Evolutionary conservation across 92 coral and sea anemone genomes (phyloP).

Genomic region (Porites divaricata): DNA sequence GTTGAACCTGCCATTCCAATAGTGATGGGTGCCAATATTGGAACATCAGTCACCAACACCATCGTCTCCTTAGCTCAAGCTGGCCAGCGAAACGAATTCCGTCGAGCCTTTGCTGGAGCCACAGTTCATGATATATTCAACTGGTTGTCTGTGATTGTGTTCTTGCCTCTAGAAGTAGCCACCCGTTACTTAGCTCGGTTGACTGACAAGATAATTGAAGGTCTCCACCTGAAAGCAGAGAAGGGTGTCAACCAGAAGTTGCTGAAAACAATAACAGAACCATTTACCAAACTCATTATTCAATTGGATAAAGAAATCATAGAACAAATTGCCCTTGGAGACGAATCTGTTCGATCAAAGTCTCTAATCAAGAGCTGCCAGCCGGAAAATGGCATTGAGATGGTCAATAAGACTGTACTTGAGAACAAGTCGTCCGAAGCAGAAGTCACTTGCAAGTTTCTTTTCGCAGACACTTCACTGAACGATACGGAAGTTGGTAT

Average conservation of each 20-base stretch:
- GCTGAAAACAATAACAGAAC: slow-evolving; percentile 82
- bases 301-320: slow-evolving; percentile 90
- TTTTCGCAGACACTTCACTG: slow-evolving; percentile 77
- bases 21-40: slow-evolving; percentile 99
- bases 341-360: slow-evolving; percentile 38
- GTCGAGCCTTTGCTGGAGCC: slow-evolving; percentile 99
- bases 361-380: slow-evolving; percentile 79
- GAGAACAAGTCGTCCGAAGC: slow-evolving; percentile 38
- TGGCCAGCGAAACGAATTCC: slow-evolving; percentile 88
- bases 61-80: slow-evolving; percentile 97
- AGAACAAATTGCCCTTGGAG: slow-evolving; percentile 74
- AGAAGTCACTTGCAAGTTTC: slow-evolving; percentile 62
- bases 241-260: slow-evolving; percentile 79
- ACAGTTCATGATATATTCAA: slow-evolving; percentile 95
- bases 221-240: slow-evolving; percentile 50
- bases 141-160: slow-evolving; percentile 92
- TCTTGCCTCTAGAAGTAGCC: slow-evolving; percentile 88
- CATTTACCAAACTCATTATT: slow-evolving; percentile 88
- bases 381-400: slow-evolving; percentile 9
- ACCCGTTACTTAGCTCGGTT: slow-evolving; percentile 67
- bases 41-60: slow-evolving; percentile 97
- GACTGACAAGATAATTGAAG: slow-evolving; percentile 60
- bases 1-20: slow-evolving; percentile 95
- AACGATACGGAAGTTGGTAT: slow-evolving; percentile 86
- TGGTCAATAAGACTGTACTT: slow-evolving; percentile 28